phyloP scores from a whole-genome alignment of 2,797 vertebrate genomes.

The Mionectes olivaceus region DNA sequence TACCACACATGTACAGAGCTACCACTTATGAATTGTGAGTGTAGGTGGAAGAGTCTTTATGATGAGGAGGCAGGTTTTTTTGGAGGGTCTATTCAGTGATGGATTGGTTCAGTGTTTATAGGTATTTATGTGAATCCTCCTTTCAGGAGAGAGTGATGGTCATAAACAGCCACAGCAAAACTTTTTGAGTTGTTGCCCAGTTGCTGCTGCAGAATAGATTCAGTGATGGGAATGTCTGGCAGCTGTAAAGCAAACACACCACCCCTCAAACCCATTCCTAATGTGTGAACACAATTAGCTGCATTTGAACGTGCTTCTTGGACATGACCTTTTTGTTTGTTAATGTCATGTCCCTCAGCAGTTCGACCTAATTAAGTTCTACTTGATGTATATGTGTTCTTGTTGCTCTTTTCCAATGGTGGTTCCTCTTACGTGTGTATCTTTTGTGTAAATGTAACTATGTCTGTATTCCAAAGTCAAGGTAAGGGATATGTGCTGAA shows the following conservation, averaged over 20 bases:
- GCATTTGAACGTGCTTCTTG: neutral
- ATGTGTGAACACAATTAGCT: neutral
- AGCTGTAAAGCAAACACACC: neutral
- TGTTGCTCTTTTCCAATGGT: neutral
- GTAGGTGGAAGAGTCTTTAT: neutral
- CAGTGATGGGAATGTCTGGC: neutral
- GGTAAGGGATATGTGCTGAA: neutral
- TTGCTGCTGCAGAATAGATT: neutral
- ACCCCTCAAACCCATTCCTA: fast-evolving
- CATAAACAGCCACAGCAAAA: neutral
- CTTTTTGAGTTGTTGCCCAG: neutral
- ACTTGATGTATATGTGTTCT: neutral
- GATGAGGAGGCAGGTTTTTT: neutral
- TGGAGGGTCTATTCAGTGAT: neutral
- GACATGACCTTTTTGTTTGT: neutral
- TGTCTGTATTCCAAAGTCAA: neutral
- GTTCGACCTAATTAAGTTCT: neutral
- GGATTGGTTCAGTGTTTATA: neutral
- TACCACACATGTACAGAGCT: fast-evolving
- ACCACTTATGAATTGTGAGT: neutral
- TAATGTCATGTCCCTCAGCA: neutral
- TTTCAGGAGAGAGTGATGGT: fast-evolving
- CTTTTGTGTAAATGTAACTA: neutral
- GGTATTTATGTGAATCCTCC: neutral
- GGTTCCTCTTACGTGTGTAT: neutral